Conservation (phyloP, 2,113 vertebrate species). For the Syrrhaptes paradoxus region DNA sequence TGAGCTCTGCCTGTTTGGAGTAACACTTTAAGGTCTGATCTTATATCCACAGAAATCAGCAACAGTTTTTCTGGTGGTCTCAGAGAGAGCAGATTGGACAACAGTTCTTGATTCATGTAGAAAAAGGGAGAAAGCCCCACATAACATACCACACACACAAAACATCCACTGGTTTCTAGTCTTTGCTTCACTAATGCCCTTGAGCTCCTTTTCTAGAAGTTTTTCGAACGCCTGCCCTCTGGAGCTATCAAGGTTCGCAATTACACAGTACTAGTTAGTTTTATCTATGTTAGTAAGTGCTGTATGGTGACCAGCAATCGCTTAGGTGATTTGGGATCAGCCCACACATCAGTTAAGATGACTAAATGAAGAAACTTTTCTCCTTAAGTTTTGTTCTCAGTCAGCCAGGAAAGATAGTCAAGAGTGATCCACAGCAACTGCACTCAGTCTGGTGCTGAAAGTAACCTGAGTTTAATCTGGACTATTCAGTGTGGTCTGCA, state of each 20-base stretch:
- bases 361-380: neutral
- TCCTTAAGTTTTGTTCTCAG: neutral
- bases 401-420: neutral
- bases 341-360: neutral
- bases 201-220: neutral
- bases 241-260: neutral
- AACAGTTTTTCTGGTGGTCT: neutral
- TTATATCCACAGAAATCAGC: neutral
- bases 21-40: neutral
- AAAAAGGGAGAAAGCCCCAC: neutral
- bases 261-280: neutral
- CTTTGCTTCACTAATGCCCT: neutral
- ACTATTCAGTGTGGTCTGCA: accelerated
- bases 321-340: neutral
- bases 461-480: neutral
- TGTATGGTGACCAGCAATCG: neutral
- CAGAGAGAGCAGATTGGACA: neutral
- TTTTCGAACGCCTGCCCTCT: neutral
- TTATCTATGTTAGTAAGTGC: neutral
- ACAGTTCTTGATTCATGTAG: neutral
- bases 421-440: neutral
- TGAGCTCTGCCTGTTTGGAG: neutral
- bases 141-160: neutral
- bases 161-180: neutral
- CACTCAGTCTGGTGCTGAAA: neutral